phyloP scores from a whole-genome alignment of 2,888 invertebrate genomes.

The Clitarchus hookeri region DNA sequence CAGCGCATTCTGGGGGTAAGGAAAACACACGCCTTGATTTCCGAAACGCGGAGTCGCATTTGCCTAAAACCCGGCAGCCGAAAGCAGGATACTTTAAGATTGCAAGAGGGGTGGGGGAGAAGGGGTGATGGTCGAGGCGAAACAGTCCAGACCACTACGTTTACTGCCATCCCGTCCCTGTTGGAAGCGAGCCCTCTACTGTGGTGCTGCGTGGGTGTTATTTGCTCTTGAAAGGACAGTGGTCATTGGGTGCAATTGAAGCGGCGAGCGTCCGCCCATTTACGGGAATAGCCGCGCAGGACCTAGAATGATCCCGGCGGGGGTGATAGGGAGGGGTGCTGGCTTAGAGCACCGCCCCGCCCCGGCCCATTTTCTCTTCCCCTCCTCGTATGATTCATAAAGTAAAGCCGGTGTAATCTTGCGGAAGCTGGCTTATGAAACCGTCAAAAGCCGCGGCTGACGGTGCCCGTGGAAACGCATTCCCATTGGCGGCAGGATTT shows the following conservation, averaged over 20 bases:
- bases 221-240: not conserved
- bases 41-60: not conserved
- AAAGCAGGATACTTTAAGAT: too few relatives aligned
- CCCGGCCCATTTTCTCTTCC: not conserved
- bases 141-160: not conserved
- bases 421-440: constrained; percentile 14
- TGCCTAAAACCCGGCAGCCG: not conserved
- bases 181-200: not conserved
- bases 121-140: not conserved
- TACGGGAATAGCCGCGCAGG: not conserved
- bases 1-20: not conserved
- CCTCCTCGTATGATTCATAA: not conserved
- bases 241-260: not conserved
- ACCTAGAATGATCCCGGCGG: not conserved
- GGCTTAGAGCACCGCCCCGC: not conserved
- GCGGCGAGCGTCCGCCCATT: not conserved
- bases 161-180: not conserved
- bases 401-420: not conserved
- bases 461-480: not conserved
- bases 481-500: not conserved
- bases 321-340: not conserved
- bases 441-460: not conserved
- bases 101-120: not conserved
- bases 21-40: not conserved
- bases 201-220: not conserved